Evolutionary conservation across 1,140 invertebrate genomes (phyloP), one percentile per base, ranked within the genome.

Genomic region (Bombus breviceps): DNA sequence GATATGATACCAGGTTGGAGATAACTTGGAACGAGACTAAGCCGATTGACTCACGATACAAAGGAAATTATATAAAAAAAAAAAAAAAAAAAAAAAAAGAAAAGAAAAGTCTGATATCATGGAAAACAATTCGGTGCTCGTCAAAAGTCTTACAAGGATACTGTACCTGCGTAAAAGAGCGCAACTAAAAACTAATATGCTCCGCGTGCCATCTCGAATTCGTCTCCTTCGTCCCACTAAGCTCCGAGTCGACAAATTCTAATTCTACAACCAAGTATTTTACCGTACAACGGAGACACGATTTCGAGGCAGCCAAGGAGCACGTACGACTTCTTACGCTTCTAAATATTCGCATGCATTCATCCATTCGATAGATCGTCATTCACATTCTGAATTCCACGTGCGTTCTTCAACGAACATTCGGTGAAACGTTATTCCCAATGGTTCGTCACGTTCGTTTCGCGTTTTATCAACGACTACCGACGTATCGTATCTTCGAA

Each of bases 351-450:
- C 73, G n/a, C 39, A 66, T 68, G 66, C 32, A 41, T n/a, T 59
- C 79, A 34, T 66, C 22, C 83, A 10, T 9, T 77, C 64, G n/a
- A 53, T 22, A 59, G 3, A 62, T 79, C 28, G 73, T 57, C 71
- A 32, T 79, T 66, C 59, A 62, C 66, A 84, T 53, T 79, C 66
- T 10, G 53, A 34, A 37, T 79, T 84, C 53, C 75, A 28, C 64
- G 72, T 34, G 18, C 41, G 39, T 53, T 22, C 5, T 18, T 28
- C 32, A 1, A 34, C 59, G 28, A 39, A 53, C 18, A 10, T 34
- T 68, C 25, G 1, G 10, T 15, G 53, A 79, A 75, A 37, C 47
- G 13, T 57, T 22, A 15, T 43, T 18, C 3, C 12, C 28, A 6
- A 43, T 18, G 32, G 22, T 75, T 37, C 25, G 8, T n/a, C 22